Conservation (phyloP, 2,888 invertebrate genomes). For the Periphyllus acericola region DNA sequence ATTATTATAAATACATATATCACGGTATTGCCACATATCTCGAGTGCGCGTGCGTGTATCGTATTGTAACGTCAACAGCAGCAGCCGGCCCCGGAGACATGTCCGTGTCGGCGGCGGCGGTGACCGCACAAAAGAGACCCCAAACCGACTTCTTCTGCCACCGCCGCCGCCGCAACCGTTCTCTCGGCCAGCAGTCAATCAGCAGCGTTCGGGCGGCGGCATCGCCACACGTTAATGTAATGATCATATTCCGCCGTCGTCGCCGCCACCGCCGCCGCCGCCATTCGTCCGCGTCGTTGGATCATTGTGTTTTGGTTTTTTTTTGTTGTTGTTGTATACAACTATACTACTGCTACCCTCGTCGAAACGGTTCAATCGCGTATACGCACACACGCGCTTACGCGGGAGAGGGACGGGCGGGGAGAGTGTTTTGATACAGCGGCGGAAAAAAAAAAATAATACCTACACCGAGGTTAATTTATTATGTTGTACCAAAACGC, state of each 20-base stretch:
- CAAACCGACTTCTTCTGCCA: slow-evolving; percentile 26
- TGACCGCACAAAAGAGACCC: slow-evolving; percentile 45
- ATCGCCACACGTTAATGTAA: slow-evolving; percentile 9
- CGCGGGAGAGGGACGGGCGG: too few relatives aligned
- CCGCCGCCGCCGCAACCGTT: background rate
- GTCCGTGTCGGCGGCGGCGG: background rate
- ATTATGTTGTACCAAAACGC: slow-evolving; percentile 1
- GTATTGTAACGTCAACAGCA: background rate
- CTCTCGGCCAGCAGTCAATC: slow-evolving; percentile 11
- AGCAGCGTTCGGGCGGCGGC: slow-evolving; percentile 3
- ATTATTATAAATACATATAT: too few relatives aligned
- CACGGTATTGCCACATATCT: too few relatives aligned
- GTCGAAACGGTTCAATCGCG: background rate
- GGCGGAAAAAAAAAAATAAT: slow-evolving; percentile 21
- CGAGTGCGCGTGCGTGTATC: background rate
- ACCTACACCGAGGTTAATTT: slow-evolving; percentile 37
- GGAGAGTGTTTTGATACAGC: slow-evolving; percentile 41
- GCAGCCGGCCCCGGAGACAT: background rate
- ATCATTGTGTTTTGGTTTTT: slow-evolving; percentile 30
- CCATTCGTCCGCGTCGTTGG: background rate
- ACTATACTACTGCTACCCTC: background rate
- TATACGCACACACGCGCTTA: background rate
- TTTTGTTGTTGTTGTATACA: background rate
- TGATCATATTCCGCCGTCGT: slow-evolving; percentile 8
- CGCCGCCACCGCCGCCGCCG: background rate